Evolutionary conservation across 2,113 vertebrate species (phyloP).

Genomic region (Rhinopomastus cyanomelas): DNA sequence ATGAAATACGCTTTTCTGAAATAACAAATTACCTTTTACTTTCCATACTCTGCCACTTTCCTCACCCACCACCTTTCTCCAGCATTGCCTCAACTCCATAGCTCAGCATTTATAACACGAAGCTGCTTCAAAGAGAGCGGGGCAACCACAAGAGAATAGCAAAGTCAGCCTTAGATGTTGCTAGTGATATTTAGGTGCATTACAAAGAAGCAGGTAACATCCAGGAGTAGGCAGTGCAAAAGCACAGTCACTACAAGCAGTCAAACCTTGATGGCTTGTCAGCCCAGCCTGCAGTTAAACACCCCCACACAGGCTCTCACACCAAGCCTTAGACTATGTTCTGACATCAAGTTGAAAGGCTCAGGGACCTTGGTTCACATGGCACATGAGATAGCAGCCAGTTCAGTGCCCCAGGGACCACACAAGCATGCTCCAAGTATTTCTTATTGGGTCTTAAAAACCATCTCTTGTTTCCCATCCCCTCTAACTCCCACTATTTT

Average conservation of each 20-base stretch:
- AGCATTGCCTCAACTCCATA: background rate
- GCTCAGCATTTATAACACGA: background rate
- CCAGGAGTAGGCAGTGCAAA: background rate
- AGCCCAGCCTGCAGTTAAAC: background rate
- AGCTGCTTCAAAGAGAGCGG: background rate
- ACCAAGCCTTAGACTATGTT: background rate
- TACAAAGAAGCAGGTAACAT: background rate
- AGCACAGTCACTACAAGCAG: background rate
- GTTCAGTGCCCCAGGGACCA: background rate
- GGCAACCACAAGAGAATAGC: background rate
- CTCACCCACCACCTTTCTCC: background rate
- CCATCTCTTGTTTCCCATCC: background rate
- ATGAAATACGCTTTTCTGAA: background rate
- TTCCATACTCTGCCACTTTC: background rate
- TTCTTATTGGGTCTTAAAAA: background rate
- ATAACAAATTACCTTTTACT: background rate
- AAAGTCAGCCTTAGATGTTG: background rate
- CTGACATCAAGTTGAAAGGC: background rate
- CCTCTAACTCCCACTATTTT: background rate
- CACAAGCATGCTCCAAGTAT: background rate
- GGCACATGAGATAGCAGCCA: accelerated
- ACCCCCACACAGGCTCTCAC: background rate
- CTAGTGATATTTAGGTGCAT: background rate
- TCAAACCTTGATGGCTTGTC: background rate
- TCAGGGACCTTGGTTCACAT: background rate